Evolutionary conservation across 1,140 invertebrate species (phyloP).

Genomic region (Uloborus diversus): DNA sequence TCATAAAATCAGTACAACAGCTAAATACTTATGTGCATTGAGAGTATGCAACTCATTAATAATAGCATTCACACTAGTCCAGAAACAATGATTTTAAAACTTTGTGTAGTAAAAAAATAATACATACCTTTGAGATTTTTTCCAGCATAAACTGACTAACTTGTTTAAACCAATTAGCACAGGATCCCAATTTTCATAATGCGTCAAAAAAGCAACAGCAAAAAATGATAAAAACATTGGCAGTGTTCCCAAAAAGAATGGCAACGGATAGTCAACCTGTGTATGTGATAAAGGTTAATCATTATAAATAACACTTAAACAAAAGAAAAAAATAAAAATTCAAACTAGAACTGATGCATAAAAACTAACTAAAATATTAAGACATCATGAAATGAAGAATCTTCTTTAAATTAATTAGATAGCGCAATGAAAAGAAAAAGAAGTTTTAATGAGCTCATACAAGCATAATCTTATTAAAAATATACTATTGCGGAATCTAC

Average conservation of each 20-base stretch:
- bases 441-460: background rate
- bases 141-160: conserved; percentile 48
- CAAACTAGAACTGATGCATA: no score
- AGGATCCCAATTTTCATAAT: conserved; percentile 89
- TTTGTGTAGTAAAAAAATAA: no score
- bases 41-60: no score
- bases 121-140: conserved; percentile 18
- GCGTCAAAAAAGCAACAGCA: conserved; percentile 76
- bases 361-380: no score
- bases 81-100: no score
- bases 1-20: no score
- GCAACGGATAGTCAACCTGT: conserved; percentile 71
- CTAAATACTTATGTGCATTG: no score
- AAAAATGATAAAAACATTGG: conserved; percentile 83
- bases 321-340: background rate
- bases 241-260: conserved; percentile 82
- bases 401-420: no score
- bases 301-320: background rate
- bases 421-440: background rate
- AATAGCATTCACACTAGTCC: no score
- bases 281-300: background rate
- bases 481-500: background rate
- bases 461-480: background rate
- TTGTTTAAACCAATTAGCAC: conserved; percentile 64
- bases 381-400: no score